These are phyloP conservation scores for Anagyrus pseudococci DNA, from an alignment of 2,888 invertebrate species.

Conservation along the genomic window DNA sequence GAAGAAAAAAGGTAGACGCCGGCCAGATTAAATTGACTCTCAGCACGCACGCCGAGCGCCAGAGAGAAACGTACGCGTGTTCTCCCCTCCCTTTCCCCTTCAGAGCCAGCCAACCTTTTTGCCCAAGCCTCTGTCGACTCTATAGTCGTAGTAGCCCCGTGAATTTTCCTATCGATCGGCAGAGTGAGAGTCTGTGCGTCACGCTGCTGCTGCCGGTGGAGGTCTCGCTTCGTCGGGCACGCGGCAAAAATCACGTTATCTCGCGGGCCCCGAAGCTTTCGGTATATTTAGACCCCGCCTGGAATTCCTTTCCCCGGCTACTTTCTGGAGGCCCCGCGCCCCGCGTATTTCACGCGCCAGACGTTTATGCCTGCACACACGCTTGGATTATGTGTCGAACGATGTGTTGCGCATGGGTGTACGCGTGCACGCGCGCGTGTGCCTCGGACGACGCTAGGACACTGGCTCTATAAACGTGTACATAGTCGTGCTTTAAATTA, in stretches of 20 bases:
- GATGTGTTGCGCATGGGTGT: too few species aligned
- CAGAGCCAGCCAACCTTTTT: too few species aligned
- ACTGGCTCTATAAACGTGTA: too few species aligned
- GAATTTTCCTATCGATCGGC: not conserved
- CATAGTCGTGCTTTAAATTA: too few species aligned
- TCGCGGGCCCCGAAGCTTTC: conserved; percentile 12
- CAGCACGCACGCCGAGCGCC: not conserved
- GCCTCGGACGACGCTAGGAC: too few species aligned
- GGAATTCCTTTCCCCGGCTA: too few species aligned
- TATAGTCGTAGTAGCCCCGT: not conserved
- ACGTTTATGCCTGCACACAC: too few species aligned
- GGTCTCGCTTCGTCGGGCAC: not conserved
- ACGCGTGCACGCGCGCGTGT: too few species aligned
- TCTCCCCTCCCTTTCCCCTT: not conserved
- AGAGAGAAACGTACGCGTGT: not conserved
- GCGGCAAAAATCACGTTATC: conserved; percentile 33
- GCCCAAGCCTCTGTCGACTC: not conserved
- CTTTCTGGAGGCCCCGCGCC: too few species aligned
- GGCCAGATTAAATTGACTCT: not conserved
- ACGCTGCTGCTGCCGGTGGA: not conserved
- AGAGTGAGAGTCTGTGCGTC: not conserved
- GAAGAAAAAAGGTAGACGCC: not conserved
- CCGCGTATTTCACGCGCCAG: too few species aligned
- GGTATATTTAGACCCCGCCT: too few species aligned
- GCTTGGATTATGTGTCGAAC: too few species aligned